phyloP scores from a whole-genome alignment of 2,113 vertebrate species.

The Larimichthys polyactis region DNA sequence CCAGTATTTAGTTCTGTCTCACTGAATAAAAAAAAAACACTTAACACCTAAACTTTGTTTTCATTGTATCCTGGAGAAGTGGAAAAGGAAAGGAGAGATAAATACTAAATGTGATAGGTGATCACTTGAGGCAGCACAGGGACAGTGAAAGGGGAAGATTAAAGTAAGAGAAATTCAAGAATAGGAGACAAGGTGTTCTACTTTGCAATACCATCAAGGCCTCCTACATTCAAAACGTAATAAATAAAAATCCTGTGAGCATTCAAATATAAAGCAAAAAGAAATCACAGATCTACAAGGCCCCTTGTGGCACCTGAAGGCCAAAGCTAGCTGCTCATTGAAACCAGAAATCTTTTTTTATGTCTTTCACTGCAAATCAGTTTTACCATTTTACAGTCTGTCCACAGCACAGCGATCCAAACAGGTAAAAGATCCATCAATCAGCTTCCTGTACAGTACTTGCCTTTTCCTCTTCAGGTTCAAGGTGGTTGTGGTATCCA shows the following conservation, averaged over 20 bases:
- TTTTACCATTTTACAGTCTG: conserved; percentile 19
- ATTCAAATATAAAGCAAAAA: conserved; percentile 37
- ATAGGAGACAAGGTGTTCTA: conserved; percentile 25
- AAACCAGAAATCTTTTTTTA: conserved; percentile 18
- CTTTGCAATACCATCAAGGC: conserved; percentile 33
- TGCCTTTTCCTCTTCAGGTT: conserved; percentile 9
- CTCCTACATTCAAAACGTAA: conserved; percentile 18
- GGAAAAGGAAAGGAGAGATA: conserved; percentile 15
- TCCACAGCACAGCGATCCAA: conserved; percentile 5
- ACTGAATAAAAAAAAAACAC: conserved; percentile 38
- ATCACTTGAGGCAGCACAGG: conserved; percentile 31
- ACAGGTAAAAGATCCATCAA: conserved; percentile 30
- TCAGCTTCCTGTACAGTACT: conserved; percentile 8
- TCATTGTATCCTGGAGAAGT: conserved; percentile 29
- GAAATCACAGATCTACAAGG: conserved; percentile 23
- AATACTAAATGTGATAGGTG: conserved; percentile 1
- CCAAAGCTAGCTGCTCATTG: conserved; percentile 13
- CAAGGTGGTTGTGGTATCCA: background rate
- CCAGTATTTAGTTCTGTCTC: conserved; percentile 51
- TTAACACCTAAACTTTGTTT: conserved; percentile 33
- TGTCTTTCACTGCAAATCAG: conserved; percentile 1
- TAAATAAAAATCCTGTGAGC: conserved; percentile 31
- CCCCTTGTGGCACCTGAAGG: conserved; percentile 18
- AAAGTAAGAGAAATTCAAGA: conserved; percentile 30
- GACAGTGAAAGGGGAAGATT: conserved; percentile 25